Evolutionary conservation across 2,888 invertebrate species (phyloP).

Genomic region (Myopa testacea): DNA sequence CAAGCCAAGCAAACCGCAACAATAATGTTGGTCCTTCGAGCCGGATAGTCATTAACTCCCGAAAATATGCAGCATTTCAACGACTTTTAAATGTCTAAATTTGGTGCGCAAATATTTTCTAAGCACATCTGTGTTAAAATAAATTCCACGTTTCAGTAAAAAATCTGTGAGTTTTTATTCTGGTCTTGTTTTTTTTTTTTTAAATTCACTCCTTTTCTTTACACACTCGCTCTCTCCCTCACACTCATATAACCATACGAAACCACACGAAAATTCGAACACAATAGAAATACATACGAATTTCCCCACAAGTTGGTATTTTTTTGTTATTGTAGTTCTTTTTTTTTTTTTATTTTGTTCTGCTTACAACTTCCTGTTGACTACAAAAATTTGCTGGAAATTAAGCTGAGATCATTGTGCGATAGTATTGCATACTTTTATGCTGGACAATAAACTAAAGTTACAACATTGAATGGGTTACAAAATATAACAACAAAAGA

Average conservation of each 20-base stretch:
- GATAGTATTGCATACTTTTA: conserved; percentile 22
- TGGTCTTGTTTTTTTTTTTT: neutral
- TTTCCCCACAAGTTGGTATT: neutral
- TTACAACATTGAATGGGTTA: neutral
- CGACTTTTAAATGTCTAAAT: no score
- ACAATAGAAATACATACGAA: neutral
- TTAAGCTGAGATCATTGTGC: neutral
- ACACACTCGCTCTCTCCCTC: neutral
- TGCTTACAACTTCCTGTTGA: neutral
- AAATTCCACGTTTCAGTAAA: no score
- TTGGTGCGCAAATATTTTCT: no score
- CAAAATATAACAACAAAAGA: neutral
- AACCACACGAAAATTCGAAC: neutral
- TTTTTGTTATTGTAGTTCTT: neutral
- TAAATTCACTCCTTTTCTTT: neutral
- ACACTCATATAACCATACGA: neutral
- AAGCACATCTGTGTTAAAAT: no score
- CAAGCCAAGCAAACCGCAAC: no score
- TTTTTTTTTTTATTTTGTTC: no score
- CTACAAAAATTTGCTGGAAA: neutral
- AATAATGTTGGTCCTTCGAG: no score
- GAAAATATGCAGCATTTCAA: no score
- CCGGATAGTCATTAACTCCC: no score
- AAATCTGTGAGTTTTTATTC: neutral
- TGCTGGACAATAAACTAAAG: neutral